Evolutionary conservation across 2,888 invertebrate genomes (phyloP), one percentile per base, ranked within the genome.

Genomic region (Brenthis hecate): DNA sequence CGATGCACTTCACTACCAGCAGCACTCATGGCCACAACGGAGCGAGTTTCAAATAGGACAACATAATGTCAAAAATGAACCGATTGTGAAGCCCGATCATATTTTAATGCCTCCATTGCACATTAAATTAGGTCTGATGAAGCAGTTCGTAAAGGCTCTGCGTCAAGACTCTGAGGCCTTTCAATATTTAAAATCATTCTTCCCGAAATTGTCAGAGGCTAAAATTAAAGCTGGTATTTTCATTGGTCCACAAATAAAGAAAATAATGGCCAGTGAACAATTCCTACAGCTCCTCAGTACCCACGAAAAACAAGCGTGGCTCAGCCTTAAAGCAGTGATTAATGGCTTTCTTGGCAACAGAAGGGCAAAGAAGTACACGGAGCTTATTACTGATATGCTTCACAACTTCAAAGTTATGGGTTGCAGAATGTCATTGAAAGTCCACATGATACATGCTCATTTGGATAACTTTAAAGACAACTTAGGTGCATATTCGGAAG

Each of bases 101-200:
- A 47, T 72, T n/a, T 69, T 70, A 48, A 66, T 72, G 62, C 66
- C 65, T 28, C 71, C 66, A 36, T 65, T 72, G 53, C 70, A 72
- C 61, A 72, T 73, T 28, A 72, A 74, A 65, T 72, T 74, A 55
- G 68, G 68, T 3, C 54, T 72, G 3, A 74, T 72, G 65, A 70
- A 74, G 50, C 70, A 70, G 56, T 72, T 69, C 47, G 58, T 68
- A 48, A 72, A 72, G 63, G 63, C 53, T 56, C 67, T 72, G 4
- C 43, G 48, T 72, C 54, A 71, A 68, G 63, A 56, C 28, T 70
- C 69, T 32, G 62, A 71, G 57, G 66, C 67, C 28, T 70, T 74
- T 56, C 16, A 65, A 73, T 19, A 70, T 61, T 70, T 72, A 32
- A 71, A 72, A 54, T 55, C 36, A 13, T 66, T 60, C 70, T 71